phyloP scores from a whole-genome alignment of 2,888 invertebrate genomes.

The Idaea dimidiata region DNA sequence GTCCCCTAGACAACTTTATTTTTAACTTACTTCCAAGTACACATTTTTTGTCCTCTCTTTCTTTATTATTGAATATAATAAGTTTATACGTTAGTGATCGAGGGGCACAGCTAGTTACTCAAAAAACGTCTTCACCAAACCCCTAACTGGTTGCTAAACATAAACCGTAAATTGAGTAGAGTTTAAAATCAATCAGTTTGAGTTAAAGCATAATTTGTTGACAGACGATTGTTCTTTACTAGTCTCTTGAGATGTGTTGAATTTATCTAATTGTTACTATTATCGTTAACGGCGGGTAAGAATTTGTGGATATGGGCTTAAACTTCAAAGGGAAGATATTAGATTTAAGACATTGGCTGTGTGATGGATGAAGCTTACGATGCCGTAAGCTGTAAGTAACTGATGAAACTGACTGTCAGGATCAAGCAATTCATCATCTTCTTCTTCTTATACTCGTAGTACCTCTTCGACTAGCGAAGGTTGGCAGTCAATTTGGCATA shows the following conservation, averaged over 20 bases:
- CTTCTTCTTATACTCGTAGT: too few species aligned
- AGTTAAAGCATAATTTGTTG: background rate
- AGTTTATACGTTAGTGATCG: too few species aligned
- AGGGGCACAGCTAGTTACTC: background rate
- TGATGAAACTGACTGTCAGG: too few species aligned
- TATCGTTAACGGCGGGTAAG: background rate
- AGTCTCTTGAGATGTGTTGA: background rate
- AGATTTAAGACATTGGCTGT: constrained; percentile 4
- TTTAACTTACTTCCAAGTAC: too few species aligned
- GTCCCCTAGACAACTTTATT: too few species aligned
- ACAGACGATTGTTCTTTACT: constrained; percentile 4
- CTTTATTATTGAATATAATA: too few species aligned
- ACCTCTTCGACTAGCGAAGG: too few species aligned
- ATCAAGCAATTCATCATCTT: too few species aligned
- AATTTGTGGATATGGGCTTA: background rate
- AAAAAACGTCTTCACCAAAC: background rate
- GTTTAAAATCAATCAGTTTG: constrained; percentile 1
- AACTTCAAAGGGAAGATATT: constrained; percentile 12
- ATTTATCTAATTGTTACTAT: background rate
- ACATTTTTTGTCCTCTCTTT: too few species aligned
- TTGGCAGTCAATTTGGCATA: too few species aligned
- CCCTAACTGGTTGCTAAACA: background rate
- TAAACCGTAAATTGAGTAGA: background rate
- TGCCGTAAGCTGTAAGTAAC: too few species aligned
- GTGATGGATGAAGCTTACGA: too few species aligned